Evolutionary conservation across 2,797 vertebrate genomes (phyloP).

Genomic region (Pangasius djambal): DNA sequence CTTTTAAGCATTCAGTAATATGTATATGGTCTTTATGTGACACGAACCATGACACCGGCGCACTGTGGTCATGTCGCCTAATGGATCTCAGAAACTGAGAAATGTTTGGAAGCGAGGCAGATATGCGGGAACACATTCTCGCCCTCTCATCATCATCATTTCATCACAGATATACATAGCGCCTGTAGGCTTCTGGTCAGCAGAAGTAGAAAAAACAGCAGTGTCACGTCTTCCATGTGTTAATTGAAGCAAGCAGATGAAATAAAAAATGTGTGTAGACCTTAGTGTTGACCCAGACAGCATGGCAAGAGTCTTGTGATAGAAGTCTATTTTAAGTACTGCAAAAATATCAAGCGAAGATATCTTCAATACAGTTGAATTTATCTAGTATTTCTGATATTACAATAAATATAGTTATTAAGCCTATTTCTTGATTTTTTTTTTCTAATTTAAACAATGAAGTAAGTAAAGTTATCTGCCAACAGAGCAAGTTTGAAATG

Average conservation of each 20-base stretch:
- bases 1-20: not conserved
- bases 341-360: conserved; percentile 1
- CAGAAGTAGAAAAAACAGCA: conserved; percentile 21
- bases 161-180: conserved; percentile 32
- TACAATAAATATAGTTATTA: not conserved
- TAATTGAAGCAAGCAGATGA: not conserved
- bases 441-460: not conserved
- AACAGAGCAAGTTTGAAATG: not conserved
- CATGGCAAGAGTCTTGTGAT: not conserved
- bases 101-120: conserved; percentile 32
- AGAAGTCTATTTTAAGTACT: not conserved
- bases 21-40: not conserved
- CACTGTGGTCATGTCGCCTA: not conserved
- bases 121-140: conserved; percentile 27
- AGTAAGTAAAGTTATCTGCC: not conserved
- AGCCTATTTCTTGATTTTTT: not conserved
- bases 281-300: not conserved
- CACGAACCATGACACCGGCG: not conserved
- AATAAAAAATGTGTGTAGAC: not conserved
- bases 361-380: not conserved
- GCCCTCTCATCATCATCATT: conserved; percentile 37
- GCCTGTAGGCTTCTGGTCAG: conserved; percentile 1
- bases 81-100: conserved; percentile 28
- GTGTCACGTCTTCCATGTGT: conserved; percentile 32
- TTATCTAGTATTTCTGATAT: not conserved